Evolutionary conservation across 2,113 vertebrate genomes (phyloP), one percentile per base, ranked within the genome.

Genomic region (Cettia cetti): DNA sequence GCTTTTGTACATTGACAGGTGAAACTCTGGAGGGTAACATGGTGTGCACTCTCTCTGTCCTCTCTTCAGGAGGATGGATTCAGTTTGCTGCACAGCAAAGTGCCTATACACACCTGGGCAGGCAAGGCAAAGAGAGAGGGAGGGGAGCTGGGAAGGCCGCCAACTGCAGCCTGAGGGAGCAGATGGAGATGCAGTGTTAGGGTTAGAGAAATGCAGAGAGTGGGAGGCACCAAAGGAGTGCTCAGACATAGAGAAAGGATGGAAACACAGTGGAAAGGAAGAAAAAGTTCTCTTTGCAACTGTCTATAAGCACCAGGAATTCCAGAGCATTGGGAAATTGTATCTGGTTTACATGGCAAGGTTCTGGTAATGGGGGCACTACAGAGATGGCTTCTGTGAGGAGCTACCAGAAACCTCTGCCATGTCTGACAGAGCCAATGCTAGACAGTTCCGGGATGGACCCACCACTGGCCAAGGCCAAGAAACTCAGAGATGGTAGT

Each of bases 401-500:
- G 39, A 69, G 26, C 40, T 61, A 15, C 40, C 21, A 75, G 61
- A 47, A 76, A 5, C 21, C 15, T 47, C 26, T 45, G 22, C 18
- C 54, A 20, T 4, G 0, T 37, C 40, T 17, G 15, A 9, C 15
- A 83, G 22, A 77, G 56, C 12, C 63, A 69, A 28, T 77, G 7
- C 40, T 40, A 54, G 54, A 12, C 3, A 2, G 35, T 11, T 40
- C 35, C 30, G 35, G 79, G 24, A 23, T 7, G 3, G 39, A 69
- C 4, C 20, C 0, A 0, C 54, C 0, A 2, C 63, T 42, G 49
- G 26, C n/a, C 71, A 63, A 49, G 37, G n/a, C 17, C 2, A 7
- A 82, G 40, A 18, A 15, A 31, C 30, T 40, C 70, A 69, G 54
- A 54, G 26, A 27, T 47, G 7, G 20, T 16, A 76, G 45, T 23